A percentile compares a stretch with the other conserved stretches of the same genome.
Evolutionary conservation across 2,888 invertebrate genomes (phyloP).

Genomic region (Diarsia brunnea): DNA sequence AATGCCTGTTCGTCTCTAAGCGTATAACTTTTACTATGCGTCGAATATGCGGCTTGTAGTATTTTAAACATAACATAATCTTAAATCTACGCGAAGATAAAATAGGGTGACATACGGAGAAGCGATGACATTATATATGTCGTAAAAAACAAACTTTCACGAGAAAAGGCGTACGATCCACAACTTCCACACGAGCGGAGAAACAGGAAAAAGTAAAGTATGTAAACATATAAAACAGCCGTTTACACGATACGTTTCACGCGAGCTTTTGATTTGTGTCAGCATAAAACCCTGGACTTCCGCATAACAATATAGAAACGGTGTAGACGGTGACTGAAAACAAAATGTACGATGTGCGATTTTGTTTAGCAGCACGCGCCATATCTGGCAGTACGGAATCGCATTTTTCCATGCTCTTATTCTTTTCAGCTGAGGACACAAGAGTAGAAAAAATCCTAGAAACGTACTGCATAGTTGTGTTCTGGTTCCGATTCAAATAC

Average conservation of each 20-base stretch:
- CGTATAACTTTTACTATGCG: neutral
- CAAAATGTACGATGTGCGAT: neutral
- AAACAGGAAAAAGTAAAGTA: conserved; percentile 36
- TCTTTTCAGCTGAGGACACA: neutral
- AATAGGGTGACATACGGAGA: conserved; percentile 12
- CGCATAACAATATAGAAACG: neutral
- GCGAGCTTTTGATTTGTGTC: conserved; percentile 43
- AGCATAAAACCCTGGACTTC: conserved; percentile 28
- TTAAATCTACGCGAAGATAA: conserved; percentile 2
- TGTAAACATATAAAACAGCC: conserved; percentile 40
- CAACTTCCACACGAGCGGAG: conserved; percentile 35
- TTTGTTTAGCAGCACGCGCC: too few species aligned
- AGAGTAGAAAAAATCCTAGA: neutral
- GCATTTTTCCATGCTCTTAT: neutral
- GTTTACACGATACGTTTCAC: conserved; percentile 46
- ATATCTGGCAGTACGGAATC: neutral
- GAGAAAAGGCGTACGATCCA: conserved; percentile 24
- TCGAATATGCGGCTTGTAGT: neutral
- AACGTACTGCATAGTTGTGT: neutral
- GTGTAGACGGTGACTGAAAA: neutral
- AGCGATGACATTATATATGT: conserved; percentile 15
- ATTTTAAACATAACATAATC: conserved; percentile 1
- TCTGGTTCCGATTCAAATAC: neutral
- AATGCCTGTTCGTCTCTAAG: neutral
- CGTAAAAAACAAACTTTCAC: conserved; percentile 35